A percentile compares a stretch with the other conserved stretches of the same genome.
Conservation (phyloP, 1,140 invertebrate genomes). For the Luehdorfia chinensis region DNA sequence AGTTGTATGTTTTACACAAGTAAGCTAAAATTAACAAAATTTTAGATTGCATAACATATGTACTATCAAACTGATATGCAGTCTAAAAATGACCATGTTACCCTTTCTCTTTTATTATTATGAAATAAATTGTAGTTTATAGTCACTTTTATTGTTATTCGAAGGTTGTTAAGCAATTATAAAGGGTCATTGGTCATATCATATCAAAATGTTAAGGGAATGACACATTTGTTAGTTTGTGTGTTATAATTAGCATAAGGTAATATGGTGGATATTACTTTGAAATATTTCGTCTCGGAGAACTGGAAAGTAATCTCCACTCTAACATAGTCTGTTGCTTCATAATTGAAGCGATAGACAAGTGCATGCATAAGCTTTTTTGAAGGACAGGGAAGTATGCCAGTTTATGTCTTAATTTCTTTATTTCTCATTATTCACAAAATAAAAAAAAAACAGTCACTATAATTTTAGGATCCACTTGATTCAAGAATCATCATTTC, state of each 20-base stretch:
- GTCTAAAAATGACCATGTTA: slow-evolving; percentile 7
- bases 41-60: slow-evolving; percentile 8
- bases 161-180: not conserved
- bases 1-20: slow-evolving; percentile 25
- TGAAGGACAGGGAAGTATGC: slow-evolving; percentile 65
- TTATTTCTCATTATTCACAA: slow-evolving; percentile 6
- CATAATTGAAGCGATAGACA: slow-evolving; percentile 24
- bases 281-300: not conserved
- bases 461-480: slow-evolving; percentile 11
- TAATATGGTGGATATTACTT: slow-evolving; percentile 33
- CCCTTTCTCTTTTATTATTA: slow-evolving; percentile 4
- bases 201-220: slow-evolving; percentile 31
- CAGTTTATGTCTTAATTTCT: slow-evolving; percentile 22
- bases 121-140: not conserved
- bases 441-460: slow-evolving; percentile 7
- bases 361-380: slow-evolving; percentile 63
- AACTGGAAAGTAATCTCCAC: slow-evolving; percentile 25
- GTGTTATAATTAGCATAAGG: slow-evolving; percentile 53
- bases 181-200: slow-evolving; percentile 18
- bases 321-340: slow-evolving; percentile 33
- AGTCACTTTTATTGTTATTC: not conserved
- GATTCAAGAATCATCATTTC: not conserved
- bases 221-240: slow-evolving; percentile 46
- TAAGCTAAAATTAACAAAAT: slow-evolving; percentile 11
- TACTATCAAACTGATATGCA: not conserved